These are phyloP conservation scores for Pteronura brasiliensis DNA, from an alignment of 2,113 vertebrate species.

Conservation along the genomic window DNA sequence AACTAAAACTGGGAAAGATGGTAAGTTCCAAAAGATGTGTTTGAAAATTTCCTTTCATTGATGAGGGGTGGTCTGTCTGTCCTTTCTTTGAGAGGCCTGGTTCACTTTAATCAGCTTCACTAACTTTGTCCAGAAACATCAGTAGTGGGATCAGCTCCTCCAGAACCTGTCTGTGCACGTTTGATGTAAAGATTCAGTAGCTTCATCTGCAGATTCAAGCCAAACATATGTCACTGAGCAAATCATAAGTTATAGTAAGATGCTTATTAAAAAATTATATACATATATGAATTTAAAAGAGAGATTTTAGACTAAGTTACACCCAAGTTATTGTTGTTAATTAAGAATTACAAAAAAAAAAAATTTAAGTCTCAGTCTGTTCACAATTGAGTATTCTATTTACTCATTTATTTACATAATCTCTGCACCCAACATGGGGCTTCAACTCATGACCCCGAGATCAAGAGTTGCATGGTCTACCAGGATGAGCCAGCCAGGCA, in stretches of 20 bases:
- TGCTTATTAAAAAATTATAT: background rate
- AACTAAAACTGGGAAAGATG: slow-evolving; percentile 67
- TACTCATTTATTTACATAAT: background rate
- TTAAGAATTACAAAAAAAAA: background rate
- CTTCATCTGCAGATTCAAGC: slow-evolving; percentile 90
- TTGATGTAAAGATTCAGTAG: slow-evolving; percentile 98
- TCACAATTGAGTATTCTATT: background rate
- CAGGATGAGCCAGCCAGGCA: background rate
- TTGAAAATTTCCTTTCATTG: slow-evolving; percentile 76
- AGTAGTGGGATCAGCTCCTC: slow-evolving; percentile 87
- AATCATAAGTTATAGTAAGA: background rate
- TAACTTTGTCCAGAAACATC: slow-evolving; percentile 90
- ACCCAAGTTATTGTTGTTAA: background rate
- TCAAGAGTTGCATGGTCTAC: background rate
- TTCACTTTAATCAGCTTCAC: slow-evolving; percentile 78
- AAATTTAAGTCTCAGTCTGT: background rate
- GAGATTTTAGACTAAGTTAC: background rate
- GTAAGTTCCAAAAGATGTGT: slow-evolving; percentile 71
- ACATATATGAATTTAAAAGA: background rate
- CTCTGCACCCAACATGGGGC: background rate
- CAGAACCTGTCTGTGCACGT: slow-evolving; percentile 94
- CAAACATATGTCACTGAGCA: slow-evolving; percentile 44
- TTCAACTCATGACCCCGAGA: background rate
- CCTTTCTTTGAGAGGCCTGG: slow-evolving; percentile 73
- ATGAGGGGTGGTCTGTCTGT: slow-evolving; percentile 70